A percentile compares a stretch with the other conserved stretches of the same genome.
Evolutionary conservation across 2,888 invertebrate genomes (phyloP).

Genomic region (Lydus trimaculatus): DNA sequence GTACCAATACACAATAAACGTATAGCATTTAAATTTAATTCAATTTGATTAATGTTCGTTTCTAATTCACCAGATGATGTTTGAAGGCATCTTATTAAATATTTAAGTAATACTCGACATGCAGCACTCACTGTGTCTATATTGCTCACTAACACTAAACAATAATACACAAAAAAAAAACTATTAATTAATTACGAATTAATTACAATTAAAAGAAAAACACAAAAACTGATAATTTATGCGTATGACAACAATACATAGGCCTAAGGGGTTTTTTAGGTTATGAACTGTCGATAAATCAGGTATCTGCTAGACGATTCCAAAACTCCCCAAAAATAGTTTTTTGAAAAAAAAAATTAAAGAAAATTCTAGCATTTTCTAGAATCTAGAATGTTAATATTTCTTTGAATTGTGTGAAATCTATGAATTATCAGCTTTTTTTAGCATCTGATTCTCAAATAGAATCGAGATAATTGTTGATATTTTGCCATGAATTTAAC

Average conservation of each 20-base stretch:
- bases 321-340: background rate
- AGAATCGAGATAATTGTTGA: background rate
- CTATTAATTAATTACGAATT: background rate
- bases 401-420: background rate
- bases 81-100: conserved; percentile 62
- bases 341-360: too few species aligned
- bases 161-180: conserved; percentile 31
- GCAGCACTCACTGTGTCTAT: conserved; percentile 73
- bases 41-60: conserved; percentile 58
- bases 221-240: too few species aligned
- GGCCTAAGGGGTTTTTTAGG: background rate
- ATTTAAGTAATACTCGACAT: conserved; percentile 72
- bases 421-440: background rate
- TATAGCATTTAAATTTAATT: conserved; percentile 71
- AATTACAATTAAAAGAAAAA: background rate
- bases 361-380: background rate
- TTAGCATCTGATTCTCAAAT: background rate
- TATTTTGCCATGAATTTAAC: background rate
- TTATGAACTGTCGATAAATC: conserved; percentile 7
- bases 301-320: background rate
- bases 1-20: conserved; percentile 76
- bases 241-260: too few species aligned
- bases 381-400: background rate
- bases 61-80: conserved; percentile 50
- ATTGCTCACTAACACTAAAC: conserved; percentile 73